phyloP scores from a whole-genome alignment of 2,113 vertebrate genomes.

The Eulemur macaco region DNA sequence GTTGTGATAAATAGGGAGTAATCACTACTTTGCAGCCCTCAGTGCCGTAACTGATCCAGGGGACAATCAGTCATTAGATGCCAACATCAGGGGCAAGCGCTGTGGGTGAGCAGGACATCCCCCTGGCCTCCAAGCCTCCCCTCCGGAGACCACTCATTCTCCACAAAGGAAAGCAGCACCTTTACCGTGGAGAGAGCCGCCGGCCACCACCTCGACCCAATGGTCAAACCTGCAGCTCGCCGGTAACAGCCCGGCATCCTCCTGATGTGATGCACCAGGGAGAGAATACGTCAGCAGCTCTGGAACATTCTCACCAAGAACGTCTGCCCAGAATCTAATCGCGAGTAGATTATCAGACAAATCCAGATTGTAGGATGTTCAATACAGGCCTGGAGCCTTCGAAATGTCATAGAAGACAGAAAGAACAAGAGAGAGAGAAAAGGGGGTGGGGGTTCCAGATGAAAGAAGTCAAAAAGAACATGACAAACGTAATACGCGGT shows the following conservation, averaged over 20 bases:
- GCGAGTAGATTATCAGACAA: not conserved
- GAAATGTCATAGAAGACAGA: not conserved
- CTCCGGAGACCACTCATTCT: too few species aligned
- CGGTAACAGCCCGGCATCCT: not conserved
- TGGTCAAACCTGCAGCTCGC: rapidly evolving
- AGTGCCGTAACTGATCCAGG: not conserved
- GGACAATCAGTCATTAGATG: too few species aligned
- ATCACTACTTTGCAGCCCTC: not conserved
- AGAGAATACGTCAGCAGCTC: not conserved
- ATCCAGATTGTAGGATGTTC: not conserved
- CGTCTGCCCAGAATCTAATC: rapidly evolving
- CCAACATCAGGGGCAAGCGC: not conserved
- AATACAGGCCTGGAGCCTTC: not conserved
- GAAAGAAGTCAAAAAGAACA: not conserved
- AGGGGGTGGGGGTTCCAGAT: not conserved
- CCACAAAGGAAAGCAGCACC: not conserved
- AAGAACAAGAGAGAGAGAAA: not conserved
- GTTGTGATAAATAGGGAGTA: too few species aligned
- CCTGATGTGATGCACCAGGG: not conserved
- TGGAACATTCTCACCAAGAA: not conserved
- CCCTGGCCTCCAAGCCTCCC: not conserved
- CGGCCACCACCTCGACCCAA: not conserved
- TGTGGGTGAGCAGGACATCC: not conserved
- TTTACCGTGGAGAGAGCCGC: not conserved
- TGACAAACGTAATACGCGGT: not conserved